Conservation (phyloP, 2,113 vertebrate species). For the Balaenoptera acutorostrata region DNA sequence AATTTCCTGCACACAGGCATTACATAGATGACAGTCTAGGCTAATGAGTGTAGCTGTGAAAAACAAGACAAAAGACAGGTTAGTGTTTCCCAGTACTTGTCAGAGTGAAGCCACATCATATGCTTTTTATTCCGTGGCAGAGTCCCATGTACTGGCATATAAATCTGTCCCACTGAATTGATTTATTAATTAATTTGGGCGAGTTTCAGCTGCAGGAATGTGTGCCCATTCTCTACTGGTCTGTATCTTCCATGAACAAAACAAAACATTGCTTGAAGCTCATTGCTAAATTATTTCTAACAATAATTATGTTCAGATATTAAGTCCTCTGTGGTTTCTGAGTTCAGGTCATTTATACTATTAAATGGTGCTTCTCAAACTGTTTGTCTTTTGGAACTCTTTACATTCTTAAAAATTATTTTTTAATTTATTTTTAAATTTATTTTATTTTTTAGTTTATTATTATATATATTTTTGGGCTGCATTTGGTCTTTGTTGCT, state of each 20-base stretch:
- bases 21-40: not conserved
- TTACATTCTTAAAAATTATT: not conserved
- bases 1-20: not conserved
- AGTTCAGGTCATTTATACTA: not conserved
- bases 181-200: not conserved
- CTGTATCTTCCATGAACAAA: not conserved
- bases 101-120: not conserved
- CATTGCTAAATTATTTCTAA: not conserved
- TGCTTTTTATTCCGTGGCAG: not conserved
- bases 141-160: not conserved
- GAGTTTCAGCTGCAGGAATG: not conserved
- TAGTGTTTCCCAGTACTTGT: not conserved
- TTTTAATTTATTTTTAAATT: no score
- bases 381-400: not conserved
- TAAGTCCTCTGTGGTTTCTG: not conserved
- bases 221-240: not conserved
- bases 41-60: not conserved
- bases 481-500: no score
- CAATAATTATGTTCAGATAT: not conserved
- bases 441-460: no score
- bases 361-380: not conserved
- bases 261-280: not conserved
- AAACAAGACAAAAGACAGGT: not conserved
- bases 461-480: no score
- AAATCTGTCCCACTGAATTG: not conserved